Evolutionary conservation across 2,797 vertebrate genomes (phyloP).

Genomic region (Hyperoplus lanceolatus): DNA sequence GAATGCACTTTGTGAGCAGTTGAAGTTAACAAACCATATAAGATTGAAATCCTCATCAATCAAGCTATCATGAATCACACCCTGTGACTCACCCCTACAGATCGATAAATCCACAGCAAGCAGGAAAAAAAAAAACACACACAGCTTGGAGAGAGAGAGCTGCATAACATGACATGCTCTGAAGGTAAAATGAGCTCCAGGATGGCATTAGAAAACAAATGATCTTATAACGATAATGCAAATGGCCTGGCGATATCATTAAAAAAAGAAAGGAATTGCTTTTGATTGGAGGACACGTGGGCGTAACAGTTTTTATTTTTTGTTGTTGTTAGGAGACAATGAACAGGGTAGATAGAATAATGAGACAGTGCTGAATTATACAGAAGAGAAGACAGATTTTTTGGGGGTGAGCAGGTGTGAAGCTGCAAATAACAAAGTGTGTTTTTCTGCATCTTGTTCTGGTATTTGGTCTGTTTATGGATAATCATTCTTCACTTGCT

Average conservation of each 20-base stretch:
- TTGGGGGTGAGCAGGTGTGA: conserved; percentile 59
- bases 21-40: conserved; percentile 86
- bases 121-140: conserved; percentile 58
- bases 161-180: conserved; percentile 81
- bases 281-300: conserved; percentile 51
- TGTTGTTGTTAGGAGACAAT: conserved; percentile 16
- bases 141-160: conserved; percentile 73
- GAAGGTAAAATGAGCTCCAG: conserved; percentile 74
- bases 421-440: conserved; percentile 58
- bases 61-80: conserved; percentile 87
- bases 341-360: conserved; percentile 28
- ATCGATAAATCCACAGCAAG: conserved; percentile 87
- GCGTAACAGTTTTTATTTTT: conserved; percentile 9
- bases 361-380: conserved; percentile 31
- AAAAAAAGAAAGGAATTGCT: conserved; percentile 49
- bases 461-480: conserved; percentile 58
- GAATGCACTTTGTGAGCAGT: conserved; percentile 84
- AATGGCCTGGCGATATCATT: conserved; percentile 61
- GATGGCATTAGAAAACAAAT: conserved; percentile 76
- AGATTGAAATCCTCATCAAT: conserved; percentile 88
- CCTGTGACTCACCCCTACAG: conserved; percentile 84
- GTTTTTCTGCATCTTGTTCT: conserved; percentile 42
- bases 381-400: conserved; percentile 46
- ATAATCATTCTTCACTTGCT: conserved; percentile 47
- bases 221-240: conserved; percentile 77